Conservation (phyloP, 2,797 vertebrate species). For the Sebastes matsubarae region DNA sequence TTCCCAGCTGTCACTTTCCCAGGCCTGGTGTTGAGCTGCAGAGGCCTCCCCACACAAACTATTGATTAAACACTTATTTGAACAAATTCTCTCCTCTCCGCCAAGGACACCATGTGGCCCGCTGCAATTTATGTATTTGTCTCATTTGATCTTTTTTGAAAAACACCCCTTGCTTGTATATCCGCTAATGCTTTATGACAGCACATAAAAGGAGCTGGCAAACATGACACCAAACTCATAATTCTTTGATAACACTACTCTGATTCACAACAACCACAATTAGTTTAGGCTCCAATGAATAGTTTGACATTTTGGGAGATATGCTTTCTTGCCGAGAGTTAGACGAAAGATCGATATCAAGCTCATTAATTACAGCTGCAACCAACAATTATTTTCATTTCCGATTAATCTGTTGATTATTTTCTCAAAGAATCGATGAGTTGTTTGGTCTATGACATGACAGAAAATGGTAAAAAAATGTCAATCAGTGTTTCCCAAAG, state of each 20-base stretch:
- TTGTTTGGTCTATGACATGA: too few relatives aligned
- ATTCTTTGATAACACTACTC: too few relatives aligned
- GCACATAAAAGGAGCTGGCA: not conserved
- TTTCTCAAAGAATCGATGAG: too few relatives aligned
- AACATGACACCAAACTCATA: not conserved
- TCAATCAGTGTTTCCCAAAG: too few relatives aligned
- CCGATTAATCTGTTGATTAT: too few relatives aligned
- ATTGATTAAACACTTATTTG: slow-evolving; percentile 34
- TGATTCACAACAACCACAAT: not conserved
- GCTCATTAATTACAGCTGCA: too few relatives aligned
- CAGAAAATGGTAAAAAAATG: too few relatives aligned
- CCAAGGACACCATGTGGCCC: not conserved
- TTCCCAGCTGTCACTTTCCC: slow-evolving; percentile 63
- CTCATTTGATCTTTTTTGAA: not conserved
- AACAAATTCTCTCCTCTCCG: slow-evolving; percentile 12
- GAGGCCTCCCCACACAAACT: not conserved
- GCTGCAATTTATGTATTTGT: not conserved
- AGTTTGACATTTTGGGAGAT: not conserved
- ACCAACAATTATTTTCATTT: too few relatives aligned
- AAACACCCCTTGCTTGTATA: not conserved
- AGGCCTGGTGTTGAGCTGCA: not conserved
- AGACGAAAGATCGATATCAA: too few relatives aligned
- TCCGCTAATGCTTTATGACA: not conserved
- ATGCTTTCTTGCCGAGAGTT: too few relatives aligned
- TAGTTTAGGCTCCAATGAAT: not conserved